phyloP scores from a whole-genome alignment of 1,140 invertebrate species.

The Drosophila orena region DNA sequence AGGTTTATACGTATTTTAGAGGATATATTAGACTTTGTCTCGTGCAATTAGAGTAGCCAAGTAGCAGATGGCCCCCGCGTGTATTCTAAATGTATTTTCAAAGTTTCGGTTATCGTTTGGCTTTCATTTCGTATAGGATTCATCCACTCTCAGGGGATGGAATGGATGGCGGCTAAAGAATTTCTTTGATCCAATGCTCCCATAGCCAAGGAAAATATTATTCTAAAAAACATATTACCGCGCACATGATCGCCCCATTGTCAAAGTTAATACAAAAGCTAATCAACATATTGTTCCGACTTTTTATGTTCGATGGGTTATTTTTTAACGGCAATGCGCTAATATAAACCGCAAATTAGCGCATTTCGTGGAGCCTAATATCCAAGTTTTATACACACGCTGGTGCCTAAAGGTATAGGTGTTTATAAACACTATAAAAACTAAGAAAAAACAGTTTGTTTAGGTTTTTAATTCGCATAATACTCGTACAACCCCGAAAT shows the following conservation, averaged over 20 bases:
- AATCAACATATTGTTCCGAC: conserved; percentile 17
- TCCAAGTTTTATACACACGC: conserved; percentile 1
- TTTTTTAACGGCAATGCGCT: conserved; percentile 43
- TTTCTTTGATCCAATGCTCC: neutral
- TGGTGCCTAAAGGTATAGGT: neutral
- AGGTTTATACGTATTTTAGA: conserved; percentile 36
- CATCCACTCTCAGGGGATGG: neutral
- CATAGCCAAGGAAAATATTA: neutral
- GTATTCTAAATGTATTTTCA: conserved; percentile 7
- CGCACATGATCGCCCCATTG: conserved; percentile 12
- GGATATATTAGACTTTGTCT: conserved; percentile 32
- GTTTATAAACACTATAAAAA: conserved; percentile 29
- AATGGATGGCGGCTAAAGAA: neutral
- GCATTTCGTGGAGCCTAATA: conserved; percentile 6
- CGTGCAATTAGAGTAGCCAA: conserved; percentile 1
- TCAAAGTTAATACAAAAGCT: conserved; percentile 13
- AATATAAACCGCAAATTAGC: conserved; percentile 55
- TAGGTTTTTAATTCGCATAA: conserved; percentile 28
- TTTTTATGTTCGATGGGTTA: conserved; percentile 9
- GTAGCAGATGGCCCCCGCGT: conserved; percentile 19
- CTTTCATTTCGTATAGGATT: neutral
- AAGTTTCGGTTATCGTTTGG: neutral
- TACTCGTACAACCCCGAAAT: conserved; percentile 14
- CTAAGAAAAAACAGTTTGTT: conserved; percentile 36
- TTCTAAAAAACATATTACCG: neutral